These are phyloP conservation scores for Exephanes ischioxanthus DNA, from an alignment of 2,888 invertebrate species.

Conservation along the genomic window DNA sequence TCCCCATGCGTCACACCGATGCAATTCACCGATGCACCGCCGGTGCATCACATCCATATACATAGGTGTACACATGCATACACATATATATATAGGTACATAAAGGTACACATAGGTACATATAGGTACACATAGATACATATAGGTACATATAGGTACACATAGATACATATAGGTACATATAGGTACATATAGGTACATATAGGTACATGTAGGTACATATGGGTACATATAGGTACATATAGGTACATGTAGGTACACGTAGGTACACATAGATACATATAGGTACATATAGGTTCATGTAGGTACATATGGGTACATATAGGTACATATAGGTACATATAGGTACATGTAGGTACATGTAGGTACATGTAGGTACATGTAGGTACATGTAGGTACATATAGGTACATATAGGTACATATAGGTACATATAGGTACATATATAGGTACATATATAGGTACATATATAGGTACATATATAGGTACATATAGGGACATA, in stretches of 20 bases:
- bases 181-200: neutral
- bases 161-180: too few relatives aligned
- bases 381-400: neutral
- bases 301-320: too few relatives aligned
- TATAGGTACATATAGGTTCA: neutral
- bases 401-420: too few relatives aligned
- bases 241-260: neutral
- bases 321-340: too few relatives aligned
- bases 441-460: neutral
- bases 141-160: neutral
- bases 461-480: neutral
- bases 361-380: neutral
- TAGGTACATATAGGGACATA: neutral
- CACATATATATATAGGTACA: neutral
- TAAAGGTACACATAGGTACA: neutral
- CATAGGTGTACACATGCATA: neutral
- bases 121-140: neutral
- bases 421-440: neutral
- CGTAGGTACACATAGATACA: neutral
- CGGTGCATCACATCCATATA: slow-evolving; percentile 27
- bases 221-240: neutral
- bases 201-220: neutral
- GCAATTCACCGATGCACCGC: slow-evolving; percentile 43
- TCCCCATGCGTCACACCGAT: slow-evolving; percentile 42
- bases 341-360: too few relatives aligned